These are phyloP conservation scores for Eumacrocentrus americanus DNA, from an alignment of 2,888 invertebrate species.

Conservation along the genomic window DNA sequence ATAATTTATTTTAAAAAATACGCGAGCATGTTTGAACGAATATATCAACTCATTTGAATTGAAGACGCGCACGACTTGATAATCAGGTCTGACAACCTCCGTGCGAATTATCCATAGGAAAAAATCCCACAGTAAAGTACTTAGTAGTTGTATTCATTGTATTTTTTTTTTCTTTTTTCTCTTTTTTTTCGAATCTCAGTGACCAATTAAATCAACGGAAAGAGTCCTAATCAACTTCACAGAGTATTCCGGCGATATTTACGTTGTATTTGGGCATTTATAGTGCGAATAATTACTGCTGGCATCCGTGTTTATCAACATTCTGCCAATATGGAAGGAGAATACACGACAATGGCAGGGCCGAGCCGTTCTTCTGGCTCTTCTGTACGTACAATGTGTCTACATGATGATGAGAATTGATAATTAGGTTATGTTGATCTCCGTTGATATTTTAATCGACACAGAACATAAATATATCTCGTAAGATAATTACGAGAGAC, in stretches of 20 bases:
- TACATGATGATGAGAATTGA: neutral
- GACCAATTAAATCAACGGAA: too few species aligned
- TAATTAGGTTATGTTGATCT: too few species aligned
- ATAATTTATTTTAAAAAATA: conserved; percentile 3
- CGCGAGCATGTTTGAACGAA: neutral
- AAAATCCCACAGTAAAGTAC: neutral
- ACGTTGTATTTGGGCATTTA: too few species aligned
- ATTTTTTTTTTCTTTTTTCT: too few species aligned
- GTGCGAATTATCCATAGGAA: neutral
- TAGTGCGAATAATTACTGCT: too few species aligned
- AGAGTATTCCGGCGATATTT: too few species aligned
- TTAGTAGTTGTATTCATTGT: neutral
- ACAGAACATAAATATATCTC: too few species aligned
- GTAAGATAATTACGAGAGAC: too few species aligned
- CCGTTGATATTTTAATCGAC: too few species aligned
- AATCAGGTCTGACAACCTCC: neutral
- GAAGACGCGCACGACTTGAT: neutral
- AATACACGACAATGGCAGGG: neutral
- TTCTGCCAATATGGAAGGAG: neutral
- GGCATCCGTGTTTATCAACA: too few species aligned
- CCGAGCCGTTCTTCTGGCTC: neutral
- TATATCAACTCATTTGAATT: neutral
- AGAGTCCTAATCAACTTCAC: too few species aligned
- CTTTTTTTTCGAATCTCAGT: too few species aligned
- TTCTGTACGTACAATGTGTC: neutral